Evolutionary conservation across 2,888 invertebrate species (phyloP).

Genomic region (Ctena decussata): DNA sequence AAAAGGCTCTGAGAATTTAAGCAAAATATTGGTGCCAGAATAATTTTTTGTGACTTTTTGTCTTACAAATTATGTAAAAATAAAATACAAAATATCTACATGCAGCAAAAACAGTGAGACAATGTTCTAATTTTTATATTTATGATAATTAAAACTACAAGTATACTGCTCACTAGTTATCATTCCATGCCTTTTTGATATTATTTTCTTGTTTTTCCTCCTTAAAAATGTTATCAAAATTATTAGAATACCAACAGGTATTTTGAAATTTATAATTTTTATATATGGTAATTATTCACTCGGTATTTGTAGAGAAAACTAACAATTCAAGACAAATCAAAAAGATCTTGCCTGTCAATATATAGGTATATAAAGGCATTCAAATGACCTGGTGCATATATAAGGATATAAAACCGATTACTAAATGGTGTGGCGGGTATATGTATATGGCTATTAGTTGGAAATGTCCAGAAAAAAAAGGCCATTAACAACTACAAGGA

Average conservation of each 20-base stretch:
- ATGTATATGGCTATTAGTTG: constrained; percentile 1
- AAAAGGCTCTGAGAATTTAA: not conserved
- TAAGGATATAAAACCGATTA: too few relatives aligned
- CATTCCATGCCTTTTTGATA: not conserved
- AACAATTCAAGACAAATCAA: not conserved
- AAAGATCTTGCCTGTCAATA: constrained; percentile 8
- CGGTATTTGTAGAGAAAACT: not conserved
- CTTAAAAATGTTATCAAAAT: not conserved
- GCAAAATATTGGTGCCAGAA: not conserved
- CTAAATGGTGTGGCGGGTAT: not conserved
- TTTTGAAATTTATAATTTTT: not conserved
- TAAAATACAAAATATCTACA: not conserved
- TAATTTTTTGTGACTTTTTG: not conserved
- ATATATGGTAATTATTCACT: not conserved
- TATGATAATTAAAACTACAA: not conserved
- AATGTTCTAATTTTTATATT: not conserved
- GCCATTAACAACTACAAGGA: constrained; percentile 10
- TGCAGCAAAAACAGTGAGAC: not conserved
- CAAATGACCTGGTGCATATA: too few relatives aligned
- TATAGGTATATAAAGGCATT: not conserved
- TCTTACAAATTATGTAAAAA: too few relatives aligned
- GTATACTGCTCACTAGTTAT: constrained; percentile 1
- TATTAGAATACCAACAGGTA: not conserved
- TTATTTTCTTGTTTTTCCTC: not conserved
- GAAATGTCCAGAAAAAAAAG: constrained; percentile 11